Percentiles rank a stretch among this genome's conserved stretches.
These are phyloP conservation scores for Aquatica leii DNA, from an alignment of 2,888 invertebrate genomes.

Conservation along the genomic window DNA sequence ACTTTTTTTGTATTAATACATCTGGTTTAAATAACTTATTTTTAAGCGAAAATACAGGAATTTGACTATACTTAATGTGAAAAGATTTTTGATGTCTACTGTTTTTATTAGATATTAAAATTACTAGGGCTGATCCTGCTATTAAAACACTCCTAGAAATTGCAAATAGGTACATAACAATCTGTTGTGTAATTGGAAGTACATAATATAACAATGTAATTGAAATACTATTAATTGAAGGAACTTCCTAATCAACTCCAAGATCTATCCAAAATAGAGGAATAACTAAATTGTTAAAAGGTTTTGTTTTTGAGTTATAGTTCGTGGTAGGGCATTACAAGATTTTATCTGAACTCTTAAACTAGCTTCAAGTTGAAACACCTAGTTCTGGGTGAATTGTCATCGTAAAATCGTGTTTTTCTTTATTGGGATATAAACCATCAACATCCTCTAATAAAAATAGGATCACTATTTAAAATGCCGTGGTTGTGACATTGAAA, in stretches of 20 bases:
- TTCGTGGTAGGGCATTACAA: conserved; percentile 70
- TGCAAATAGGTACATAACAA: conserved; percentile 47
- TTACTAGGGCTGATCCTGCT: conserved; percentile 48
- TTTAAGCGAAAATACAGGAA: conserved; percentile 53
- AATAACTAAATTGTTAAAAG: conserved; percentile 70
- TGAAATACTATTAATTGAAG: too few relatives aligned
- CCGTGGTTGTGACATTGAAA: conserved; percentile 69
- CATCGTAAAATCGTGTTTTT: conserved; percentile 66
- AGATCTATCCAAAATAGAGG: conserved; percentile 79
- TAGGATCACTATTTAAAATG: conserved; percentile 73
- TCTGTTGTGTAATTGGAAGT: conserved; percentile 47
- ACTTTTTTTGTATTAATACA: conserved; percentile 45
- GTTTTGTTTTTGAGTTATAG: conserved; percentile 68
- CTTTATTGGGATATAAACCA: conserved; percentile 68
- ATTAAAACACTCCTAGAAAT: conserved; percentile 52
- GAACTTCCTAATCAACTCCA: conserved; percentile 57
- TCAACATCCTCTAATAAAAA: conserved; percentile 66
- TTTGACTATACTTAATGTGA: conserved; percentile 49
- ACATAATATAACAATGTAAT: conserved; percentile 43
- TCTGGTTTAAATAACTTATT: conserved; percentile 49
- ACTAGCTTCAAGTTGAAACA: conserved; percentile 68
- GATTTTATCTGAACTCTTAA: conserved; percentile 77
- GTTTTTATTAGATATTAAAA: conserved; percentile 18
- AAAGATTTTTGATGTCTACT: background rate
- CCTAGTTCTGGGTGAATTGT: conserved; percentile 79